Percentiles rank a stretch among this genome's conserved stretches.
Evolutionary conservation across 2,888 invertebrate genomes (phyloP).

Genomic region (Amiota mariae): DNA sequence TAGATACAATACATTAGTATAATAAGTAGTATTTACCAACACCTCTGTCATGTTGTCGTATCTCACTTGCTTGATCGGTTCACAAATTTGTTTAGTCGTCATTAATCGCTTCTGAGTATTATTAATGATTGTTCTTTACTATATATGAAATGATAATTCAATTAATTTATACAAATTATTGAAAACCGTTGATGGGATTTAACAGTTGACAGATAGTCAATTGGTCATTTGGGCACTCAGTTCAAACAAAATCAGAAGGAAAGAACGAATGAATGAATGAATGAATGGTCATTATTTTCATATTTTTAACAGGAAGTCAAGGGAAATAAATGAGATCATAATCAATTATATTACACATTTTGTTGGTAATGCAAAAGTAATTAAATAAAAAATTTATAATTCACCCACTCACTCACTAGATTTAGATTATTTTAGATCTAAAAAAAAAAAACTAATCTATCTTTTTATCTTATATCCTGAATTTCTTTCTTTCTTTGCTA

Average conservation of each 20-base stretch:
- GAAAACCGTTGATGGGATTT: background rate
- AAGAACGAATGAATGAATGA: background rate
- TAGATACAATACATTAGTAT: conserved; percentile 42
- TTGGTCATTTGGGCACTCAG: background rate
- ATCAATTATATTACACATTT: no score
- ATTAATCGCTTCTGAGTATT: conserved; percentile 50
- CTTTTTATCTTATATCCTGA: no score
- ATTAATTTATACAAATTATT: conserved; percentile 62
- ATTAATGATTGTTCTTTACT: conserved; percentile 60
- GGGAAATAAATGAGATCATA: no score
- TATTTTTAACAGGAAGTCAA: no score
- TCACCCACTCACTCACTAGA: no score
- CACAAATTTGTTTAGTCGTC: conserved; percentile 15
- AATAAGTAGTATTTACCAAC: conserved; percentile 49
- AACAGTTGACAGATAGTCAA: background rate
- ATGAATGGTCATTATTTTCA: background rate
- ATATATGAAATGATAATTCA: conserved; percentile 63
- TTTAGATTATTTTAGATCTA: no score
- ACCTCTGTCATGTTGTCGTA: background rate
- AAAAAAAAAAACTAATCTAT: no score
- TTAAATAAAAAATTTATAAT: no score
- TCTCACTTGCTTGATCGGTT: conserved; percentile 14
- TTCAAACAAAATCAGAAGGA: background rate
- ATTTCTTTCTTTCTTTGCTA: no score
- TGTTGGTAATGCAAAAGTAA: no score